Conservation (phyloP, 2,888 invertebrate genomes). For the Drosophila neoperkinsi region DNA sequence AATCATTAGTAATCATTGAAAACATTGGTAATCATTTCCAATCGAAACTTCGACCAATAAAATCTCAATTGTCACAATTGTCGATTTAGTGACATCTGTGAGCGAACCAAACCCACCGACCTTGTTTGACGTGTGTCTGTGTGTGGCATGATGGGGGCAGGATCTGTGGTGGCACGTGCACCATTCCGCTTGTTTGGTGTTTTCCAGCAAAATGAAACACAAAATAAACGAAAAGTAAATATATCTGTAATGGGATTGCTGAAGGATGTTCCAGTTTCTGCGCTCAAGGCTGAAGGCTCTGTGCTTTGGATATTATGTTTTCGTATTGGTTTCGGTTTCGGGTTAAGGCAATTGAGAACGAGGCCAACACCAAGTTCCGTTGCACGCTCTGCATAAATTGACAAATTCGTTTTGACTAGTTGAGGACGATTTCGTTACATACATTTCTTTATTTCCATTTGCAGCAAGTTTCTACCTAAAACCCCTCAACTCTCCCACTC, state of each 20-base stretch:
- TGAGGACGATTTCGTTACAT: slow-evolving; percentile 15
- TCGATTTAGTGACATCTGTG: slow-evolving; percentile 45
- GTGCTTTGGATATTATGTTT: background rate
- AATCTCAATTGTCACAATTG: slow-evolving; percentile 62
- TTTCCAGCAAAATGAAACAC: slow-evolving; percentile 25
- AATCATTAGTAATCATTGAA: slow-evolving; percentile 48
- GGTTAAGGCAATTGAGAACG: slow-evolving; percentile 17
- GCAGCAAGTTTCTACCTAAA: slow-evolving; percentile 6
- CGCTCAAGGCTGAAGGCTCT: background rate
- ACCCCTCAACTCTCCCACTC: background rate
- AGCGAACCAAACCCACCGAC: background rate
- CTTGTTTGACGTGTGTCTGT: background rate
- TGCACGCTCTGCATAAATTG: slow-evolving; percentile 44
- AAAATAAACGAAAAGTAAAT: slow-evolving; percentile 40
- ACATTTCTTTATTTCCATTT: slow-evolving; percentile 17
- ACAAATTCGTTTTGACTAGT: slow-evolving; percentile 36
- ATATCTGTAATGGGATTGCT: slow-evolving; percentile 7
- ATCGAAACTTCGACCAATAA: slow-evolving; percentile 35
- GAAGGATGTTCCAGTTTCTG: background rate
- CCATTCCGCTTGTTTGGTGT: slow-evolving; percentile 33
- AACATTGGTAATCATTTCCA: slow-evolving; percentile 36
- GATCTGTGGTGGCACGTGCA: slow-evolving; percentile 27
- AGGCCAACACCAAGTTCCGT: slow-evolving; percentile 12
- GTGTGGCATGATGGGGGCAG: background rate
- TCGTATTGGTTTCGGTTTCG: background rate